Base-by-base conservation (phyloP, 1,140 invertebrate genomes). In the Drosophila pseudoobscura region DNA sequence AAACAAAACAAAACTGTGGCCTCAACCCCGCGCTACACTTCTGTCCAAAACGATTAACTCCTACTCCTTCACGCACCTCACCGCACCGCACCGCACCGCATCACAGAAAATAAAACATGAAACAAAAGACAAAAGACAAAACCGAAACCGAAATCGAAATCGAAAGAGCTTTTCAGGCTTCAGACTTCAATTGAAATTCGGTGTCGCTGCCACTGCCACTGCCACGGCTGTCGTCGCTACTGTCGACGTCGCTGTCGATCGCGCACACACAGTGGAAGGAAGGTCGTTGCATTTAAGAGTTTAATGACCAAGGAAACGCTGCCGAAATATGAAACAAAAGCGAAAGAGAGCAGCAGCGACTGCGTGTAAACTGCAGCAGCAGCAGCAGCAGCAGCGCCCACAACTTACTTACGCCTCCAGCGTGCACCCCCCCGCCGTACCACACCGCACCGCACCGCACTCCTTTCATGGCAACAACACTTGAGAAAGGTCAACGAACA, bases 301-400 rank as follows among this genome's bases (percentile, higher is more conserved):
- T 87, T 87, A 87, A 88, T 87, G 82, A 87, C 82, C 83, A 87
- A 88, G 82, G 82, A 87, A 87, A 88, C 83, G 80, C 87, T 88
- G 70, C 83, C 82, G 78, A 87, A 87, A 87, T 82, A 87, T 80
- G 78, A 82, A 88, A 87, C 82, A 87, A 87, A 78, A 87, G 78
- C 82, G 66, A 56, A 55, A 52, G 43, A 50, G 46, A 41, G 41
- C 43, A 57, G 45, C 70, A 74, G 71, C 52, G 24, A 60, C 71
- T 71, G 72, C 76, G 58, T 68, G 75, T 75, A 74, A 79, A 61
- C 78, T 70, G 70, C 80, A 72, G 39, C 59, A 13, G 55, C 50
- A 31, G 15, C 15, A 15, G 15, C 15, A 15, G 20, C 58, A 49
- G 51, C 35, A 45, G 62, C 62, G 58, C 58, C 58, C 58, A 60